Conservation (phyloP, 2,888 invertebrate genomes). For the Allacma fusca region DNA sequence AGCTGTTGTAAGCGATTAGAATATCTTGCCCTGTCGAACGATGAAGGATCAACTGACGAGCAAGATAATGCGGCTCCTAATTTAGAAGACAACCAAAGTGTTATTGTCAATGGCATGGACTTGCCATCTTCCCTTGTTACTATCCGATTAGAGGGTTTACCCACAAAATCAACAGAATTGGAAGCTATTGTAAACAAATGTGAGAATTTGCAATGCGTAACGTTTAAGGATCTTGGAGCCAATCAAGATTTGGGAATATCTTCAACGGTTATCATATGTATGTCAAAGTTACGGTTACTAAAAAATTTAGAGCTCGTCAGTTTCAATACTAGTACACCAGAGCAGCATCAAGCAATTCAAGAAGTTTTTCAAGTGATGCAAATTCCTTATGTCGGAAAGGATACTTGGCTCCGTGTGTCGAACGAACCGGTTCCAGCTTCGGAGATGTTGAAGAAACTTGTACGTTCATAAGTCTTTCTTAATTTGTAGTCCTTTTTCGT, state of each 20-base stretch:
- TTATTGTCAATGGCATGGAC: conserved; percentile 19
- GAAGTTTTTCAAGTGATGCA: neutral
- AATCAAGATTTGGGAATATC: neutral
- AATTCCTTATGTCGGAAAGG: neutral
- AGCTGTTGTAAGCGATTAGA: neutral
- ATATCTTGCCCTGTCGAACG: neutral
- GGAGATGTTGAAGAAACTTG: neutral
- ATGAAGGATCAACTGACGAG: neutral
- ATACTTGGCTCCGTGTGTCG: conserved; percentile 2
- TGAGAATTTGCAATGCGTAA: neutral
- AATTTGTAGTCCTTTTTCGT: too few species aligned
- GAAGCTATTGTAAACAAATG: conserved; percentile 10
- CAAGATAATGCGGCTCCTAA: neutral
- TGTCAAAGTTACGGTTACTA: neutral
- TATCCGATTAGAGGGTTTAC: conserved; percentile 21
- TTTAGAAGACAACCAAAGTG: conserved; percentile 21
- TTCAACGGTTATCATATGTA: neutral
- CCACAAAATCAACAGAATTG: conserved; percentile 13
- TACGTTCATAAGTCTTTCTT: too few species aligned
- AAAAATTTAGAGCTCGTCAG: neutral
- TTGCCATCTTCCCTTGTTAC: neutral
- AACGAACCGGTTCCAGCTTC: neutral
- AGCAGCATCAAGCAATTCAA: neutral
- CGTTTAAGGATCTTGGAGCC: neutral
- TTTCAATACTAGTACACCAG: conserved; percentile 9